Base-by-base conservation (phyloP, 1,140 invertebrate species). In the Cotesia chilonis region DNA sequence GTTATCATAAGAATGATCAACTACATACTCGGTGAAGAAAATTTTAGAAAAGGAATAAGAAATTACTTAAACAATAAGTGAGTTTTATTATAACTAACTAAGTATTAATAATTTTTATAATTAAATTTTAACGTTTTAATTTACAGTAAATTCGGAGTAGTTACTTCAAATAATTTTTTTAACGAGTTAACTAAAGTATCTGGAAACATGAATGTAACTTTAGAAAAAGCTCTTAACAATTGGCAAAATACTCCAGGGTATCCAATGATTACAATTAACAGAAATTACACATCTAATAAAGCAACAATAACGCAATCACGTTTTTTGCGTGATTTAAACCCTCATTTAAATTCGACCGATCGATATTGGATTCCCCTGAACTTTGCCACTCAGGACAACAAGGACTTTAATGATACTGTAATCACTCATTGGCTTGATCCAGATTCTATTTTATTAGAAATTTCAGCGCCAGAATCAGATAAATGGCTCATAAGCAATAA, bases 231-330 rank as follows among this genome's bases (percentile, higher is more conserved):
- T 37, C 94, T 94, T 92, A 91, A 95, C 81, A 92, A 92, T 0
- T 97, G 95, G 95, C 93, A 93, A 2, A 87, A 91, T 28, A 91
- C 95, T 85, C 92, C 91, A 65, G 93, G 93, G 12, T 96, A 94
- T 85, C 95, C 95, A 0, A 87, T 96, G 0, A 86, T 96, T 4
- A 92, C 85, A 0, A 89, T 95, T 3, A 89, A 79, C 2, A 88
- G 91, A 61, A 83, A 92, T 73, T 92, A 93, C 70, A 72, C 77
- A 0, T 85, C 86, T 9, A 87, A 87, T 41, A 83, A 80, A 0
- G 87, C 89, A 4, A 78, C 54, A 14, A 57, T 90, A 9, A 78
- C 72, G 5, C 90, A 91, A 77, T 78, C 86, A 54, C 76, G 78
- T 20, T 68, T 36, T 17, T 88, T 85, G 60, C 79, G 80, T 17